Evolutionary conservation across 2,113 vertebrate genomes (phyloP).

Genomic region (Nansenia antarctica): DNA sequence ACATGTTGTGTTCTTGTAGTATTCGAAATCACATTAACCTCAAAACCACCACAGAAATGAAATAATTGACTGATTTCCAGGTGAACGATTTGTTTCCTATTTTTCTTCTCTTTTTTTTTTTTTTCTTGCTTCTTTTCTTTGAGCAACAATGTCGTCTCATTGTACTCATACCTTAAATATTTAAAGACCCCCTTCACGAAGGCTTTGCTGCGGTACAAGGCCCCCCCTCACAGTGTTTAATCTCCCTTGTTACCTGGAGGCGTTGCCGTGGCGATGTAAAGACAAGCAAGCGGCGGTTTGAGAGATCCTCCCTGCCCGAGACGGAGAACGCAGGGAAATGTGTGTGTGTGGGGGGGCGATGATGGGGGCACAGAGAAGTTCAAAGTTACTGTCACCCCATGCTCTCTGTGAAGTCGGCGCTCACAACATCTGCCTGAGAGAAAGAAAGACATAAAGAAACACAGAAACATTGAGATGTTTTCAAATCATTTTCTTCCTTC

Average conservation of each 20-base stretch:
- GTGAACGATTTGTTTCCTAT: slow-evolving; percentile 66
- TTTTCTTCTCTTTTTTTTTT: slow-evolving; percentile 43
- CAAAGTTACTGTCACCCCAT: slow-evolving; percentile 60
- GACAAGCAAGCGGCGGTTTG: slow-evolving; percentile 48
- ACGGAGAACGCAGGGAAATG: too few species aligned
- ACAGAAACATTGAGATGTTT: slow-evolving; percentile 39
- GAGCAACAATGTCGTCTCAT: slow-evolving; percentile 59
- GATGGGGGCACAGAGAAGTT: slow-evolving; percentile 51
- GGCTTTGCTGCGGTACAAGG: slow-evolving; percentile 61
- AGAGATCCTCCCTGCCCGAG: slow-evolving; percentile 44
- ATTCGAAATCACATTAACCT: slow-evolving; percentile 33
- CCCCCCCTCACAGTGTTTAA: slow-evolving; percentile 68
- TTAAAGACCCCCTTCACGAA: slow-evolving; percentile 72
- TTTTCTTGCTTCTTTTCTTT: too few species aligned
- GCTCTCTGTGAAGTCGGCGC: slow-evolving; percentile 48
- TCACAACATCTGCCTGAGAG: slow-evolving; percentile 58
- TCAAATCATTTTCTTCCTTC: slow-evolving; percentile 36
- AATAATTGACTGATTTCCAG: slow-evolving; percentile 70
- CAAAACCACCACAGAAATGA: slow-evolving; percentile 40
- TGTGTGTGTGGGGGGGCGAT: too few species aligned
- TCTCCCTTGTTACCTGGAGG: slow-evolving; percentile 76
- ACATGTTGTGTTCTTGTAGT: slow-evolving; percentile 4
- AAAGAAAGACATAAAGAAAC: slow-evolving; percentile 27
- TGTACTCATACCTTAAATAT: slow-evolving; percentile 75
- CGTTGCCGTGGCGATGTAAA: slow-evolving; percentile 53